Conservation (phyloP, 2,888 invertebrate genomes). For the Ochlodes sylvanus region DNA sequence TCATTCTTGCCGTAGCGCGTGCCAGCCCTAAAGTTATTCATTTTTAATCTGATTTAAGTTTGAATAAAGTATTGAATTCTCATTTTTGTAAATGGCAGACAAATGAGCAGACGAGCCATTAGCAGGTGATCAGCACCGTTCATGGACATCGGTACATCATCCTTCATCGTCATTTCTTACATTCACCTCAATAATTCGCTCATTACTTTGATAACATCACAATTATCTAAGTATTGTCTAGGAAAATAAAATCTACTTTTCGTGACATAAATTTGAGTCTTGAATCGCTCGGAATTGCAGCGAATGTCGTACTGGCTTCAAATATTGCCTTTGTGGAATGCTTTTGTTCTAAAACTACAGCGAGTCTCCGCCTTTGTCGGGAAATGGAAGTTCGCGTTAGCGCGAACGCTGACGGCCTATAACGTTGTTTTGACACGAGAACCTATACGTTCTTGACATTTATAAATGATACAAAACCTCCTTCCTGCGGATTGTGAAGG, state of each 20-base stretch:
- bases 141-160: no score
- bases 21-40: no score
- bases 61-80: no score
- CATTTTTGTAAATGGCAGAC: no score
- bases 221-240: neutral
- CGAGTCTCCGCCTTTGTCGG: slow-evolving; percentile 17
- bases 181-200: no score
- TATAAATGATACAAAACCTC: neutral
- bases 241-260: neutral
- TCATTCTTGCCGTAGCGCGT: no score
- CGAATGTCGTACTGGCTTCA: slow-evolving; percentile 23
- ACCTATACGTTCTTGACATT: slow-evolving; percentile 1
- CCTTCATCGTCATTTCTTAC: no score
- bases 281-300: slow-evolving; percentile 3
- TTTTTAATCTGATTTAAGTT: no score
- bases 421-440: slow-evolving; percentile 11
- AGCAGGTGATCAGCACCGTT: no score
- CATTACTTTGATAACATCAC: no score
- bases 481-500: no score
- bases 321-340: slow-evolving; percentile 33
- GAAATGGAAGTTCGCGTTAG: slow-evolving; percentile 7
- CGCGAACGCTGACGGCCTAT: neutral
- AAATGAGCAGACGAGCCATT: no score
- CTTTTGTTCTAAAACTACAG: slow-evolving; percentile 32
- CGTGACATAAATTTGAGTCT: neutral